Evolutionary conservation across 2,888 invertebrate species (phyloP), one percentile per base, ranked within the genome.

Genomic region (Hedychridium roseum): DNA sequence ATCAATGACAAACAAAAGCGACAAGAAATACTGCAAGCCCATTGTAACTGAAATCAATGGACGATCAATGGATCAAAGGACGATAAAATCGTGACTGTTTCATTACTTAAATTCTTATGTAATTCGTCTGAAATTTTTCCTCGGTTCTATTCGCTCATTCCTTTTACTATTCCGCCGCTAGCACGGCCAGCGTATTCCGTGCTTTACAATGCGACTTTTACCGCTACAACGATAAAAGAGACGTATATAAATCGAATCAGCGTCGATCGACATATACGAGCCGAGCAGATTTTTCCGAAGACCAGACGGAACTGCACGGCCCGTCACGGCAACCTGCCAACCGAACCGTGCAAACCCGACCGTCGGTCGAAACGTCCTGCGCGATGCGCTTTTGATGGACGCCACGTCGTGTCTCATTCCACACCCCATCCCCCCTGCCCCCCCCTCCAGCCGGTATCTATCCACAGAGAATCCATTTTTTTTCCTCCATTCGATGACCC

Each of bases 351-450:
- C n/a, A n/a, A n/a, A n/a, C n/a, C n/a, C n/a, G n/a, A 28, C 30
- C 23, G 38, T 21, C 38, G 38, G 30, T 31, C 30, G 14, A 11
- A 23, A 18, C 23, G n/a, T n/a, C n/a, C n/a, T n/a, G n/a, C n/a
- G 15, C 17, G 31, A 42, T 31, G 36, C 16, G 14, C 18, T 47
- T 47, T 47, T 47, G 35, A 47, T 47, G 42, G 42, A 47, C 32
- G 47, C 27, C 28, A 18, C 42, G 31, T 47, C 42, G 32, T 12
- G 23, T 30, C 16, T 36, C 12, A 18, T 37, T 47, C 36, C 36
- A 30, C 27, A 14, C 15, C 15, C 30, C 1, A 14, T 15, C 16
- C 17, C 23, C 28, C 23, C 16, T 5, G 11, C 28, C 11, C 12
- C 28, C 14, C 28, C 3, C n/a, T 11, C 28, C 14, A 11, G 28